Conservation (phyloP, 2,888 invertebrate genomes). For the Meloe dianella region DNA sequence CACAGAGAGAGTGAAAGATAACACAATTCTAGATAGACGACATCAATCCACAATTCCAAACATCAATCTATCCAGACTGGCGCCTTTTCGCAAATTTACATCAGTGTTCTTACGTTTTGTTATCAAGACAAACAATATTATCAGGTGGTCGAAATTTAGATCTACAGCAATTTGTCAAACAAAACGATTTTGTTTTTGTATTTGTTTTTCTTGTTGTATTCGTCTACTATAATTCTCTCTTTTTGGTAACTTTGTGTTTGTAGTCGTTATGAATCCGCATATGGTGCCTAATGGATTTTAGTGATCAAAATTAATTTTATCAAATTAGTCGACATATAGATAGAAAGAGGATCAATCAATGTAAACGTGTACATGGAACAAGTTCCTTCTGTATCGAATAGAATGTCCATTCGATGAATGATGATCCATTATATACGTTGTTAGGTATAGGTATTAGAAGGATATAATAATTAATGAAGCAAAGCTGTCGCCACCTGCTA, state of each 20-base stretch:
- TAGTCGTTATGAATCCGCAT: neutral
- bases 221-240: neutral
- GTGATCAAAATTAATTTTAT: constrained; percentile 33
- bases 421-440: constrained; percentile 36
- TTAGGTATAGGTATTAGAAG: constrained; percentile 35
- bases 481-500: constrained; percentile 38
- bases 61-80: constrained; percentile 6
- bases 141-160: neutral
- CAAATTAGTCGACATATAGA: constrained; percentile 33
- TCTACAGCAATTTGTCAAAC: neutral
- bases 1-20: neutral
- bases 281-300: constrained; percentile 24
- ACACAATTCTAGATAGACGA: constrained; percentile 1
- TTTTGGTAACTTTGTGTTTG: neutral
- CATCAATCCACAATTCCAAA: constrained; percentile 9
- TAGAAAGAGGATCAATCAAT: constrained; percentile 36
- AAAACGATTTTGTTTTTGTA: neutral
- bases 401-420: constrained; percentile 35
- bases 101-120: neutral
- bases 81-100: neutral
- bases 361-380: constrained; percentile 31
- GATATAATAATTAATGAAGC: constrained; percentile 45
- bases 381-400: constrained; percentile 33
- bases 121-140: neutral
- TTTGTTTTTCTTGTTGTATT: neutral